Percentiles rank a stretch among this genome's conserved stretches.
These are phyloP conservation scores for Dissostichus mawsoni DNA, from an alignment of 2,113 vertebrate species.

Conservation along the genomic window DNA sequence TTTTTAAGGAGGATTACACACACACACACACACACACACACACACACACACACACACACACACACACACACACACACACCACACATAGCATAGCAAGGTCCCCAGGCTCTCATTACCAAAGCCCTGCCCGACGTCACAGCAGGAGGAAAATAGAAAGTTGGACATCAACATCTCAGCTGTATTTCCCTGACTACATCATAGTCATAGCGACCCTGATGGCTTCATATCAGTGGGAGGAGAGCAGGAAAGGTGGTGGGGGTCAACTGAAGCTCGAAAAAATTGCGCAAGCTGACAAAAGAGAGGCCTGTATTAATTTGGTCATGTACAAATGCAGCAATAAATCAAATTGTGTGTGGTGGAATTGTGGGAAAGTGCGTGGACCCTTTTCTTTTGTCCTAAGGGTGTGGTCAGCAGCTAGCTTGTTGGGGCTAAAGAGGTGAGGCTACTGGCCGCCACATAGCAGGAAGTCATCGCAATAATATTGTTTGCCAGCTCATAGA, in stretches of 20 bases:
- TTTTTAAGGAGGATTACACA: slow-evolving; percentile 16
- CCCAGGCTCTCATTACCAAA: slow-evolving; percentile 72
- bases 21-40: too few species aligned
- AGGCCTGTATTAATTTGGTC: background rate
- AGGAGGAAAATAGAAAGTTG: slow-evolving; percentile 49
- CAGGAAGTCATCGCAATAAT: background rate
- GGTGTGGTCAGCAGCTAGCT: slow-evolving; percentile 22
- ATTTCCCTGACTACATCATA: slow-evolving; percentile 40
- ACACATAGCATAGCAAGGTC: slow-evolving; percentile 40
- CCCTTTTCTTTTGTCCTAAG: background rate
- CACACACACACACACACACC: background rate
- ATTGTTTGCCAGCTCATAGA: too few species aligned
- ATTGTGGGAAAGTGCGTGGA: background rate
- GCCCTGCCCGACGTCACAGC: slow-evolving; percentile 49
- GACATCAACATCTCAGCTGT: slow-evolving; percentile 65
- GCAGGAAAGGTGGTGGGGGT: background rate
- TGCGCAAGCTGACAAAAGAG: background rate
- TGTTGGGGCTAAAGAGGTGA: background rate
- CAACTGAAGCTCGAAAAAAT: background rate
- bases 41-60: background rate
- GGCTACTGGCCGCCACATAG: background rate
- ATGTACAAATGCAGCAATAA: background rate
- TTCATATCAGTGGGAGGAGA: slow-evolving; percentile 40
- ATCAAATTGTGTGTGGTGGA: background rate
- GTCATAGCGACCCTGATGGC: slow-evolving; percentile 47